Evolutionary conservation across 2,797 vertebrate genomes (phyloP), one percentile per base, ranked within the genome.

Genomic region (Triplophysa bombifrons): DNA sequence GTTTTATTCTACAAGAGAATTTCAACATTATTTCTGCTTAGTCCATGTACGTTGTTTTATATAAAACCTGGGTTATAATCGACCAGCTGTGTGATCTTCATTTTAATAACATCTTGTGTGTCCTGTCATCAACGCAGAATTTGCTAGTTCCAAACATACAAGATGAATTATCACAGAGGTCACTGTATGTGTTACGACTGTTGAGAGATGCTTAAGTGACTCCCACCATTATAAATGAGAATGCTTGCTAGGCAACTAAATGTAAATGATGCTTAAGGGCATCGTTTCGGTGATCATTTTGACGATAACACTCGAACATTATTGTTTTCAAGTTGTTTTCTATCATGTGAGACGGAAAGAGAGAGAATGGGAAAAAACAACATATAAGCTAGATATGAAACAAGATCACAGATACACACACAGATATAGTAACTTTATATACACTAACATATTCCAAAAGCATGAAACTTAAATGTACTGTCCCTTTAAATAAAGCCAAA

Each of bases 241-340:
- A 51, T 63, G 68, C 46, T 75, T 80, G 70, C 80, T 80, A 74
- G 58, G 74, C 77, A 80, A 82, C 83, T 58, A 51, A 27, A 71
- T 78, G 65, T 55, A 78, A 81, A 84, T 81, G n/a, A 78, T 46
- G 34, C 20, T 67, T 84, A 53, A 69, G 27, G 61, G 65, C 73
- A 51, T 73, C 17, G 13, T 34, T 80, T 30, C 70, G 67, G 63
- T 72, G 22, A 68, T 67, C 20, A 68, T 77, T 27, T 71, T 44
- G 64, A 61, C 61, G 38, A 72, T n/a, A 63, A 48, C 9, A 74
- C 77, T 71, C 11, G 2, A 67, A 76, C n/a, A 60, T 67, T 48
- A 82, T 79, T 83, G 68, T 85, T 70, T 78, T 73, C 19, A 80
- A 82, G 74, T 46, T 58, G 44, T 20, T 51, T 20, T 25, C 14